These are phyloP conservation scores for Odocoileus hemionus DNA, from an alignment of 2,113 vertebrate species.

Conservation along the genomic window DNA sequence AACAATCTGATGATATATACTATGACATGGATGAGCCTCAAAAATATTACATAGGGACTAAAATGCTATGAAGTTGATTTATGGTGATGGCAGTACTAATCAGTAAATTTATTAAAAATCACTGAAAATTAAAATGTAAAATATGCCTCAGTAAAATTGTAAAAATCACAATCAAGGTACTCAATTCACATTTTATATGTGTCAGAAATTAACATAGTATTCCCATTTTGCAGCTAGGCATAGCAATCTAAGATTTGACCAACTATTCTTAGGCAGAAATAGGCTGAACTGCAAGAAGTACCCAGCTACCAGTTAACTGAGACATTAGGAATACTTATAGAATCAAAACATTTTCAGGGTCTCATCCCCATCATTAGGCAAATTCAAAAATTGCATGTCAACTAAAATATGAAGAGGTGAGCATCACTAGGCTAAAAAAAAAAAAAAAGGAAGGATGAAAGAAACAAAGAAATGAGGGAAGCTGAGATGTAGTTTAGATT, in stretches of 20 bases:
- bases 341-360: not conserved
- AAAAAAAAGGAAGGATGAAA: not conserved
- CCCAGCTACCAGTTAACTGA: not conserved
- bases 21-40: not conserved
- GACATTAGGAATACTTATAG: not conserved
- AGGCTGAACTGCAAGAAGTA: not conserved
- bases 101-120: not conserved
- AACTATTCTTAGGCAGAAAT: not conserved
- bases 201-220: not conserved
- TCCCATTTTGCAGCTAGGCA: not conserved
- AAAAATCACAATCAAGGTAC: not conserved
- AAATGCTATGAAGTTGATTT: conserved; percentile 13
- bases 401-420: not conserved
- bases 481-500: not conserved
- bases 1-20: not conserved
- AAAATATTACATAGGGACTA: not conserved
- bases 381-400: not conserved
- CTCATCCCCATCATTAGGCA: not conserved
- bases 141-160: not conserved
- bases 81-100: not conserved
- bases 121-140: not conserved
- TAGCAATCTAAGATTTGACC: not conserved
- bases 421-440: not conserved
- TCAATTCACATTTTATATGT: not conserved
- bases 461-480: not conserved